A percentile compares a stretch with the other conserved stretches of the same genome.
These are phyloP conservation scores for Musca domestica DNA, from an alignment of 1,140 invertebrate species.

Conservation along the genomic window DNA sequence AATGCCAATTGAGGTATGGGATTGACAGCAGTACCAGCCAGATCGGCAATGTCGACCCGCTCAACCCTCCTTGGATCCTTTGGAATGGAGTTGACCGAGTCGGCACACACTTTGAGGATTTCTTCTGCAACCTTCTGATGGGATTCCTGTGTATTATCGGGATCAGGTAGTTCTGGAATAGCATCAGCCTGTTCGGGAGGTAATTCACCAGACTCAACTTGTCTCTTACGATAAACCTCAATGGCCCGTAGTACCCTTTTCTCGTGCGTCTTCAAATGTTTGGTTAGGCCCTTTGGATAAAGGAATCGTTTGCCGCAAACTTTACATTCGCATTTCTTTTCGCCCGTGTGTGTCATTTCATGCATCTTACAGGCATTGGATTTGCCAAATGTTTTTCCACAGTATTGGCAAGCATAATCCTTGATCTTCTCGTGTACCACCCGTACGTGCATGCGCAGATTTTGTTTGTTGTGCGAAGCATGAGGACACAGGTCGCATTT, in stretches of 20 bases:
- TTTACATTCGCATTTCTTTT: conserved; percentile 51
- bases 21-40: conserved; percentile 47
- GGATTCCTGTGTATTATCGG: conserved; percentile 24
- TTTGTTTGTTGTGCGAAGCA: conserved; percentile 48
- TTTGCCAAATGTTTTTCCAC: conserved; percentile 51
- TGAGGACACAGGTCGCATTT: conserved; percentile 49
- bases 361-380: conserved; percentile 51
- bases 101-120: conserved; percentile 46
- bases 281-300: conserved; percentile 48
- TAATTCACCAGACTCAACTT: conserved; percentile 41
- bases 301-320: conserved; percentile 50
- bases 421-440: conserved; percentile 52
- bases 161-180: conserved; percentile 28
- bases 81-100: conserved; percentile 47
- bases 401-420: conserved; percentile 49
- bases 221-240: conserved; percentile 47
- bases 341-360: conserved; percentile 56
- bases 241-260: conserved; percentile 47
- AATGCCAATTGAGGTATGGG: conserved; percentile 47
- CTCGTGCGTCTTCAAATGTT: conserved; percentile 51
- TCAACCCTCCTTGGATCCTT: conserved; percentile 46
- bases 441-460: conserved; percentile 46
- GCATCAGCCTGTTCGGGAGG: conserved; percentile 16
- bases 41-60: conserved; percentile 42
- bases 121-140: conserved; percentile 48